A percentile compares a stretch with the other conserved stretches of the same genome.
These are phyloP conservation scores for Panthera leo DNA, from an alignment of 2,113 vertebrate genomes.

Conservation along the genomic window DNA sequence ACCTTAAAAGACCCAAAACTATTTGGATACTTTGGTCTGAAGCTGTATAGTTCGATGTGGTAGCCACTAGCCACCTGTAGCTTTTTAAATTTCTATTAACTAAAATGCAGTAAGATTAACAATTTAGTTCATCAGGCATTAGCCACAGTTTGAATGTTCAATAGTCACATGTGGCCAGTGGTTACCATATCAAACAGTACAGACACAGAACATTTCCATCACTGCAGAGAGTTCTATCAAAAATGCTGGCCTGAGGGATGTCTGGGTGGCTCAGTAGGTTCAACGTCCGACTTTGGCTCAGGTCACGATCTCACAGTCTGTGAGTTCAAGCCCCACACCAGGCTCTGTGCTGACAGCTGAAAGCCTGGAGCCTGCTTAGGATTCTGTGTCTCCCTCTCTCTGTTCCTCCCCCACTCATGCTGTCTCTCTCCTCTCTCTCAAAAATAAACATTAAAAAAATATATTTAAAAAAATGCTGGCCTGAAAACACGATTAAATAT, in stretches of 20 bases:
- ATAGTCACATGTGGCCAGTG: not conserved
- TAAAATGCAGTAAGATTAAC: conserved; percentile 14
- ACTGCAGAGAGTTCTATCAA: not conserved
- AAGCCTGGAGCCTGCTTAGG: too few relatives aligned
- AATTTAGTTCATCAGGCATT: not conserved
- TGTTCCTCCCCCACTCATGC: too few relatives aligned
- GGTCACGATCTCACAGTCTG: too few relatives aligned
- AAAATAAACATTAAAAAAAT: too few relatives aligned
- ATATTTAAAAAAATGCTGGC: not conserved
- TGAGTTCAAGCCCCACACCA: too few relatives aligned
- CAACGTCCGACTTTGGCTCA: too few relatives aligned
- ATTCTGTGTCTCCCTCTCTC: too few relatives aligned
- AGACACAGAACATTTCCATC: not conserved
- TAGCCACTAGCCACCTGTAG: not conserved
- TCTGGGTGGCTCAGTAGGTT: too few relatives aligned
- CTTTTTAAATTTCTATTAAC: conserved; percentile 5
- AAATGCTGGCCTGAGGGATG: not conserved
- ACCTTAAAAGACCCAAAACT: not conserved
- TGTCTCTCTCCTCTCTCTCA: too few relatives aligned
- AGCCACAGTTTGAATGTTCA: not conserved
- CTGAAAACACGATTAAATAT: not conserved
- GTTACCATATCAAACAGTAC: not conserved
- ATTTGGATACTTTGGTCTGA: not conserved
- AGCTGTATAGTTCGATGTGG: not conserved
- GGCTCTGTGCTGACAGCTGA: too few relatives aligned